phyloP scores from a whole-genome alignment of 2,797 vertebrate genomes.

The Megaceryle alcyon region DNA sequence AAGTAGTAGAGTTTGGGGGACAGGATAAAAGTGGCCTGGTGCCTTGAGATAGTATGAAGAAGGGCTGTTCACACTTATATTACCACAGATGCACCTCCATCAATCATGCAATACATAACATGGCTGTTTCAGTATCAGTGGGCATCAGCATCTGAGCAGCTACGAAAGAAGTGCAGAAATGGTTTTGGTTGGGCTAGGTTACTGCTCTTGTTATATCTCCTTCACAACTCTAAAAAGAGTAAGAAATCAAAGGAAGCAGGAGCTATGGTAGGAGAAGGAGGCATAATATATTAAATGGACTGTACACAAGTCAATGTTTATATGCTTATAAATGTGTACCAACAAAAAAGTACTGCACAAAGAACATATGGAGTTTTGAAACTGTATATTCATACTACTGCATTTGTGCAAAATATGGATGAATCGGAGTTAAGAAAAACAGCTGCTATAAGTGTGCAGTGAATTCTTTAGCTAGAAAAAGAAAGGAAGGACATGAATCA shows the following conservation, averaged over 20 bases:
- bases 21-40: neutral
- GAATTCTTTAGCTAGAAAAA: neutral
- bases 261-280: neutral
- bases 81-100: neutral
- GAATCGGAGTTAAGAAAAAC: neutral
- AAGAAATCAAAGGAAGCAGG: neutral
- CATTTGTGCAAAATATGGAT: neutral
- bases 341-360: neutral
- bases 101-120: rapidly evolving
- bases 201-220: neutral
- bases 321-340: neutral
- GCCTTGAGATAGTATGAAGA: neutral
- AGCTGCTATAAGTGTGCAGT: neutral
- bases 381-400: neutral
- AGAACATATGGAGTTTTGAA: neutral
- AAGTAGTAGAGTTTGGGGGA: neutral
- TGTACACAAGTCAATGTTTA: neutral
- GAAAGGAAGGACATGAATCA: neutral
- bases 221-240: neutral
- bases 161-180: neutral
- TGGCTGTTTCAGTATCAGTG: neutral
- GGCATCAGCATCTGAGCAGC: neutral
- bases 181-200: neutral
- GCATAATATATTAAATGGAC: neutral
- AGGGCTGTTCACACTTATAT: neutral